These are phyloP conservation scores for Pipistrellus pipistrellus DNA, from an alignment of 2,797 vertebrate genomes.

Conservation along the genomic window DNA sequence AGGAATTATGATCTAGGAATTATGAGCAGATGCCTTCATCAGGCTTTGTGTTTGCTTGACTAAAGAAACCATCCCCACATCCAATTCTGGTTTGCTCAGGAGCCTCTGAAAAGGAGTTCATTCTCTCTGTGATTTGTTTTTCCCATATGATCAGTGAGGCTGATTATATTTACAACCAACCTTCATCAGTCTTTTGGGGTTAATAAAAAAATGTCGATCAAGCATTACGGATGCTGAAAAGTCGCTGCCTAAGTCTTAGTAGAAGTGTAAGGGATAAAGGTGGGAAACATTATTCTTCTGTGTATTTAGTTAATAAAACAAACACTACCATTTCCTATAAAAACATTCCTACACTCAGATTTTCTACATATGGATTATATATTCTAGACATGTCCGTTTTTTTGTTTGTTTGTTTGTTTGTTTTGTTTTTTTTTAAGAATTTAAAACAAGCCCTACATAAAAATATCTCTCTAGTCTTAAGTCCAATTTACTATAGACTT, in stretches of 20 bases:
- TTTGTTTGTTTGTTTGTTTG: neutral
- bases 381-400: neutral
- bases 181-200: neutral
- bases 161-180: neutral
- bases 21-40: neutral
- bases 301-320: neutral
- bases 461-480: conserved; percentile 11
- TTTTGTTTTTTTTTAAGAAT: neutral
- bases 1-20: neutral
- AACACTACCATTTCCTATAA: neutral
- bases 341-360: neutral
- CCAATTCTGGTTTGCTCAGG: neutral
- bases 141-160: neutral
- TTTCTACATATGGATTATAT: neutral
- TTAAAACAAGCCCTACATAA: neutral
- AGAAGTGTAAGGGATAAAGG: neutral
- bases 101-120: neutral
- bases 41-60: neutral
- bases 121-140: conserved; percentile 31
- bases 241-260: neutral
- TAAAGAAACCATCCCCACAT: neutral
- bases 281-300: neutral
- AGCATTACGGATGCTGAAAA: neutral
- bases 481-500: neutral
- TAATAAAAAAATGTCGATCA: neutral